phyloP scores from a whole-genome alignment of 1,140 invertebrate genomes.

The Neodiprion fabricii region DNA sequence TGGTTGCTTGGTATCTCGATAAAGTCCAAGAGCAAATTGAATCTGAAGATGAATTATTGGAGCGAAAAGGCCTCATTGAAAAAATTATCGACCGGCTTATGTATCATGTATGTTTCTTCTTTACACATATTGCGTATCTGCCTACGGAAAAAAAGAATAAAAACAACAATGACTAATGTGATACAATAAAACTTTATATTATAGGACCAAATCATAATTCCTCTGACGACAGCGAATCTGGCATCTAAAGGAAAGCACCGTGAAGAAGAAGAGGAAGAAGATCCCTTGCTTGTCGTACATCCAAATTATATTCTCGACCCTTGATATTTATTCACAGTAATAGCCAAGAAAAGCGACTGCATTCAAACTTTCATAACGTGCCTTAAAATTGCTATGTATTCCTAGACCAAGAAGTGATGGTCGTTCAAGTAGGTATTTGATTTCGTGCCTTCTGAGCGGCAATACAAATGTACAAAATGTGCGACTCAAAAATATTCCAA shows the following conservation, averaged over 20 bases:
- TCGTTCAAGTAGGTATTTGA: too few species aligned
- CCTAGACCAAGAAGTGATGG: too few species aligned
- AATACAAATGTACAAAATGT: too few species aligned
- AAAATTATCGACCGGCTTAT: constrained; percentile 95
- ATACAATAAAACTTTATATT: constrained; percentile 46
- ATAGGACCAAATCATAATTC: constrained; percentile 90
- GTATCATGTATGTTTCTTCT: constrained; percentile 75
- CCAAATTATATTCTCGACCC: constrained; percentile 82
- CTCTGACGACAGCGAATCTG: constrained; percentile 76
- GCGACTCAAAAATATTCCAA: too few species aligned
- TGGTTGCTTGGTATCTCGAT: constrained; percentile 95
- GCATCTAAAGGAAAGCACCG: constrained; percentile 59
- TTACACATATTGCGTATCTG: not conserved
- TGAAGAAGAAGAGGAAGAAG: constrained; percentile 72
- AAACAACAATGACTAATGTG: constrained; percentile 1
- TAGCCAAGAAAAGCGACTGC: not conserved
- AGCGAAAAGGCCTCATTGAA: constrained; percentile 90
- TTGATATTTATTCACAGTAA: not conserved
- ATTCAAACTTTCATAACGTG: not conserved
- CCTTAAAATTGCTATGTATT: too few species aligned
- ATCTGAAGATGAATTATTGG: constrained; percentile 87
- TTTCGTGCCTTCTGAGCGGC: too few species aligned
- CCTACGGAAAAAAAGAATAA: not conserved
- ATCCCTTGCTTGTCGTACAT: constrained; percentile 92
- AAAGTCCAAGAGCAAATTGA: constrained; percentile 89